Evolutionary conservation across 2,113 vertebrate genomes (phyloP).

Genomic region (Trematocara nigrifrons): DNA sequence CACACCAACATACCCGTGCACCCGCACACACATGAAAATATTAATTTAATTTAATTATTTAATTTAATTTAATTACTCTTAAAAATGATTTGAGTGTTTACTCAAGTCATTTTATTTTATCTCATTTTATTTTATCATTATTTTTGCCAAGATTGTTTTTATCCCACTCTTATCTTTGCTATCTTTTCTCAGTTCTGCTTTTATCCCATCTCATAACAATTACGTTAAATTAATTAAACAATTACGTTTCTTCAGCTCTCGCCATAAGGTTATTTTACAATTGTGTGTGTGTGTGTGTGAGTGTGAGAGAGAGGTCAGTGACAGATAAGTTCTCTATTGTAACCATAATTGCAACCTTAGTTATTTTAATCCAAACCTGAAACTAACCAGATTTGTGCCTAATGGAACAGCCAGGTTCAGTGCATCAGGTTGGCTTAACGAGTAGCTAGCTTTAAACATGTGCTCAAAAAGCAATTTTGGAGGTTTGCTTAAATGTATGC

Average conservation of each 20-base stretch:
- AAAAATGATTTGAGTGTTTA: neutral
- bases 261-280: neutral
- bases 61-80: neutral
- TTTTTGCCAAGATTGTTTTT: neutral
- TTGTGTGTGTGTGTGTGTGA: neutral
- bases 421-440: neutral
- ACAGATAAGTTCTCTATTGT: neutral
- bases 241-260: neutral
- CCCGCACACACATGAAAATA: no score
- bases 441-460: neutral
- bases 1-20: no score
- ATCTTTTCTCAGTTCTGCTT: neutral
- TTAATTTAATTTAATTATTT: no score
- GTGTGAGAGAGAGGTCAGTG: neutral
- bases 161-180: neutral
- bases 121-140: neutral
- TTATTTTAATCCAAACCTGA: neutral
- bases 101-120: neutral
- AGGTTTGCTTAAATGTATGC: neutral
- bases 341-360: neutral
- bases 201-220: neutral
- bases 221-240: neutral
- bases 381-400: neutral
- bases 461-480: neutral
- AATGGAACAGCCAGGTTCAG: neutral